Percentiles rank a stretch among this genome's conserved stretches.
These are phyloP conservation scores for Aselliscus stoliczkanus DNA, from an alignment of 2,797 vertebrate genomes.

Conservation along the genomic window DNA sequence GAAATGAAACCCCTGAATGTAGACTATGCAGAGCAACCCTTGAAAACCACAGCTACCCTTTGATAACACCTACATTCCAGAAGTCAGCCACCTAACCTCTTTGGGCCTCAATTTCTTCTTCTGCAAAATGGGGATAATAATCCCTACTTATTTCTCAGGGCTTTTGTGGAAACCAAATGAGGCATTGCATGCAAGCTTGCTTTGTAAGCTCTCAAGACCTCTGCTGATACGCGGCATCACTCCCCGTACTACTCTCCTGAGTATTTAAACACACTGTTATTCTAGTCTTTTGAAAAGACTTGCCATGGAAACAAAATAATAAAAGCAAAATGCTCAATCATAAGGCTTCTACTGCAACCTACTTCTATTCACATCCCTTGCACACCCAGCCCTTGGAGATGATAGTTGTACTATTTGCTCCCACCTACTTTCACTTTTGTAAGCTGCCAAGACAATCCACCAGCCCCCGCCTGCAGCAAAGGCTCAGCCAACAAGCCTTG, in stretches of 20 bases:
- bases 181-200: not conserved
- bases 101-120: not conserved
- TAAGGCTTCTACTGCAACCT: conserved; percentile 67
- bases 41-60: not conserved
- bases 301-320: conserved; percentile 81
- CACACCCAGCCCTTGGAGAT: conserved; percentile 38
- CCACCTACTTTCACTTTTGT: conserved; percentile 52
- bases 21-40: not conserved
- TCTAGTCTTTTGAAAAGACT: conserved; percentile 68
- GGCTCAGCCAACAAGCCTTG: not conserved
- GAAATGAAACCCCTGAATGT: not conserved
- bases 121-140: not conserved
- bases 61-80: not conserved
- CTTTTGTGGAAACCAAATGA: not conserved
- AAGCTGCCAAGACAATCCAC: conserved; percentile 44
- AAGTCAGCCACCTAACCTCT: not conserved
- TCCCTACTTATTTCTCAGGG: not conserved
- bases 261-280: conserved; percentile 43
- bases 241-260: not conserved
- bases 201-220: not conserved
- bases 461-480: not conserved
- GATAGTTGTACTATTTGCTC: not conserved
- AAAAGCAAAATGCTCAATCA: conserved; percentile 70
- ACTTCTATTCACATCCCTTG: conserved; percentile 67
- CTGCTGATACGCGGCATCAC: fast-evolving